Percentiles rank a stretch among this genome's conserved stretches.
These are phyloP conservation scores for Hedya salicella DNA, from an alignment of 2,888 invertebrate genomes.

Conservation along the genomic window DNA sequence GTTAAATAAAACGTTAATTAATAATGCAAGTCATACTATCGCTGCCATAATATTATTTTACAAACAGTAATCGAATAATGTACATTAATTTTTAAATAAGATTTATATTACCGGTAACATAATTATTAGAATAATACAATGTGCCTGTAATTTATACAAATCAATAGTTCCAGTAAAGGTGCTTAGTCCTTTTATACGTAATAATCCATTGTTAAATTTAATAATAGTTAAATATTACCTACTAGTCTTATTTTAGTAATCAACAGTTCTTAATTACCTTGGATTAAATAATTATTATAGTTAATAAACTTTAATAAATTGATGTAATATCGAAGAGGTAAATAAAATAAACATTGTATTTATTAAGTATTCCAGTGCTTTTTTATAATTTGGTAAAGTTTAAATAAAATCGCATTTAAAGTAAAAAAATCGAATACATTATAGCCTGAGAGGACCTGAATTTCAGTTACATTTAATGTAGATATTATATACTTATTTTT, in stretches of 20 bases:
- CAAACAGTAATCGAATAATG: conserved; percentile 44
- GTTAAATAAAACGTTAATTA: conserved; percentile 30
- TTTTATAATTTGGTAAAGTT: conserved; percentile 18
- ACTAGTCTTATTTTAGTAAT: conserved; percentile 69
- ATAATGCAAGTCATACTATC: conserved; percentile 36
- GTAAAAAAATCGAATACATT: neutral
- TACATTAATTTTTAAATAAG: conserved; percentile 42
- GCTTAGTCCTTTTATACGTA: conserved; percentile 61
- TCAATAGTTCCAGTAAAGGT: conserved; percentile 66
- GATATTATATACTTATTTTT: no score
- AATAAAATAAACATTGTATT: conserved; percentile 24
- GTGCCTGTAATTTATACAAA: conserved; percentile 70
- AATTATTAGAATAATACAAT: conserved; percentile 50
- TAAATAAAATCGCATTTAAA: conserved; percentile 25
- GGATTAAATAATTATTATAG: conserved; percentile 32
- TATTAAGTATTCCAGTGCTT: conserved; percentile 23
- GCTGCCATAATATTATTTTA: conserved; percentile 46
- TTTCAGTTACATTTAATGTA: neutral
- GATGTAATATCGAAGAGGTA: conserved; percentile 8
- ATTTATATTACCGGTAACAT: conserved; percentile 45
- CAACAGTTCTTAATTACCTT: conserved; percentile 44
- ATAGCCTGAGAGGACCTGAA: conserved; percentile 4
- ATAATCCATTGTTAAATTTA: conserved; percentile 62
- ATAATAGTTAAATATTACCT: conserved; percentile 58
- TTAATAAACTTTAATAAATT: conserved; percentile 8